Evolutionary conservation across 2,113 vertebrate genomes (phyloP), one percentile per base, ranked within the genome.

Genomic region (Centropus unirufus): DNA sequence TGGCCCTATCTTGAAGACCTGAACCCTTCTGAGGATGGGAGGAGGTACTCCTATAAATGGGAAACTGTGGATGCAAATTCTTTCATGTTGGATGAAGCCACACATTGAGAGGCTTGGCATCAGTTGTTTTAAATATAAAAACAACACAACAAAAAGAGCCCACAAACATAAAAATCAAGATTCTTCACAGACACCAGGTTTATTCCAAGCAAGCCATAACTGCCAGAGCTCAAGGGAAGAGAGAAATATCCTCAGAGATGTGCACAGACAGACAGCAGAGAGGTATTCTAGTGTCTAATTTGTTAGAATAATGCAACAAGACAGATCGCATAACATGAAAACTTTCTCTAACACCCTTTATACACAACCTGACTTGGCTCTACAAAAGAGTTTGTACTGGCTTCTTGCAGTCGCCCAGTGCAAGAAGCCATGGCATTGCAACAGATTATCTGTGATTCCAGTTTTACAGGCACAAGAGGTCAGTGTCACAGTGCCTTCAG

Each of bases 381-480:
- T 92, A 87, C 89, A 95, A 92, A 95, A 61, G 77, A 59, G 67
- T 93, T 93, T 82, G 73, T 30, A 17, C 52, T 36, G 54, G 81
- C 49, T 81, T 83, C 57, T 83, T 1, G 5, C 61, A 72, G 90
- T 68, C 17, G 18, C 30, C 42, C 42, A 63, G 82, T 1, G 9
- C 85, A 78, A 89, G 79, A 78, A 93, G 76, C 59, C 68, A 39
- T 14, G 16, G 72, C 64, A 92, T 84, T 0, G 1, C 73, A 93
- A 57, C 73, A 90, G 79, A 75, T 90, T 78, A 83, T 87, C 88
- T 49, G 90, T 57, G 75, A 93, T 90, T 93, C 68, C 57, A 75
- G 66, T 58, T 96, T 92, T 77, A 40, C 88, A 89, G 92, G 86
- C 92, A 69, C 73, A 94, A 84, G 90, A 92, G 88, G 93, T 96